Evolutionary conservation across 2,888 invertebrate species (phyloP).

Genomic region (Lacanobia wlatinum): DNA sequence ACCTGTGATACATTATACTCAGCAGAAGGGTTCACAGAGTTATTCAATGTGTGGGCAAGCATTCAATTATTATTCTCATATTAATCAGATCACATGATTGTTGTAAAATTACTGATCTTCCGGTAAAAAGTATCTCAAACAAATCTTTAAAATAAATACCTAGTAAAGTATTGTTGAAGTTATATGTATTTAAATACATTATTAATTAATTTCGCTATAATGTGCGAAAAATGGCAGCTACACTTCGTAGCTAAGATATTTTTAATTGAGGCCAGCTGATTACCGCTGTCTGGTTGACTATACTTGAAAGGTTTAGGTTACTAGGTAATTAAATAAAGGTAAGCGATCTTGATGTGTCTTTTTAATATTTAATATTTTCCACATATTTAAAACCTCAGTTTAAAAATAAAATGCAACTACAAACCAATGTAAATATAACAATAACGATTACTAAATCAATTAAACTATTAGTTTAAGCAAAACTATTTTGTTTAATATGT

Average conservation of each 20-base stretch:
- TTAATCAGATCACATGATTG: background rate
- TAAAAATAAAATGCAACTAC: no score
- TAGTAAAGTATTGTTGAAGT: conserved; percentile 7
- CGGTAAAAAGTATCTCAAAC: background rate
- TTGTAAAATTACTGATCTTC: conserved; percentile 20
- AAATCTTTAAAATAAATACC: background rate
- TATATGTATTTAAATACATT: background rate
- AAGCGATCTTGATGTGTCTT: no score
- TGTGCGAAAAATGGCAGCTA: background rate
- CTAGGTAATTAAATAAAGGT: no score
- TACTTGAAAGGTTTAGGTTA: no score
- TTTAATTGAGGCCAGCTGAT: background rate
- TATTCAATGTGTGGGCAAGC: conserved; percentile 26
- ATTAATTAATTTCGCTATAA: background rate
- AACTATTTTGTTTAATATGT: no score
- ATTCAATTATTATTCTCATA: conserved; percentile 17
- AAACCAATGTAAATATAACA: no score
- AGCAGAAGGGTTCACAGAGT: conserved; percentile 40
- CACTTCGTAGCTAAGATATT: background rate
- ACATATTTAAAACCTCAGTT: no score
- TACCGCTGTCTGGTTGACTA: background rate
- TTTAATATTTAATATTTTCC: no score
- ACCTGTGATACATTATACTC: conserved; percentile 61
- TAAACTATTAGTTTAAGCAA: no score
- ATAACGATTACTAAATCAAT: no score